Percentiles rank a stretch among this genome's conserved stretches.
phyloP scores from a whole-genome alignment of 2,113 vertebrate genomes.

The Donacobius atricapilla region DNA sequence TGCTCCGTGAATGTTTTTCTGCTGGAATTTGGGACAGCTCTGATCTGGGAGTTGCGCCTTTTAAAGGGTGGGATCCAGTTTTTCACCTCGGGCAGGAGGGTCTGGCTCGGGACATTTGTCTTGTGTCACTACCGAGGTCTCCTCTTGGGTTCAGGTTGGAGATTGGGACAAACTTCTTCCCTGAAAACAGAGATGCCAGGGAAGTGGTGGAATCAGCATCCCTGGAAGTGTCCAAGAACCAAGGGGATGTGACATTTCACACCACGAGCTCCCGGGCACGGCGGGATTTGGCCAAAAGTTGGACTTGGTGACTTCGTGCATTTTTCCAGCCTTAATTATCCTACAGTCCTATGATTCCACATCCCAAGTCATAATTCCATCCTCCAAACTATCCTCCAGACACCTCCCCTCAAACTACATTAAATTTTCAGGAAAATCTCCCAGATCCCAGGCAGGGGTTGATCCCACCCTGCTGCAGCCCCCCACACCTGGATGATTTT shows the following conservation, averaged over 20 bases:
- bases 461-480: not conserved
- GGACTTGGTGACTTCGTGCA: not conserved
- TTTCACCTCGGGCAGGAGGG: not conserved
- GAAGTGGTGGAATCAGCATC: not conserved
- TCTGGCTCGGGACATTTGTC: not conserved
- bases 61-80: not conserved
- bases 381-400: not conserved
- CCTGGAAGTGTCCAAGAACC: not conserved
- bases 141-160: not conserved
- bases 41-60: not conserved
- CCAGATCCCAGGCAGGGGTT: not conserved
- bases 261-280: rapidly evolving
- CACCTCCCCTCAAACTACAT: too few species aligned
- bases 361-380: not conserved
- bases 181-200: too few species aligned
- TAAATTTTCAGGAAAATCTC: not conserved
- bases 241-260: not conserved
- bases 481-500: not conserved
- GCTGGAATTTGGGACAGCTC: not conserved
- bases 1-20: not conserved
- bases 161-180: not conserved
- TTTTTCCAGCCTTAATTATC: not conserved
- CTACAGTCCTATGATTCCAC: rapidly evolving
- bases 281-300: not conserved
- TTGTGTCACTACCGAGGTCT: rapidly evolving